Evolutionary conservation across 2,113 vertebrate genomes (phyloP).

Genomic region (Siniperca chuatsi): DNA sequence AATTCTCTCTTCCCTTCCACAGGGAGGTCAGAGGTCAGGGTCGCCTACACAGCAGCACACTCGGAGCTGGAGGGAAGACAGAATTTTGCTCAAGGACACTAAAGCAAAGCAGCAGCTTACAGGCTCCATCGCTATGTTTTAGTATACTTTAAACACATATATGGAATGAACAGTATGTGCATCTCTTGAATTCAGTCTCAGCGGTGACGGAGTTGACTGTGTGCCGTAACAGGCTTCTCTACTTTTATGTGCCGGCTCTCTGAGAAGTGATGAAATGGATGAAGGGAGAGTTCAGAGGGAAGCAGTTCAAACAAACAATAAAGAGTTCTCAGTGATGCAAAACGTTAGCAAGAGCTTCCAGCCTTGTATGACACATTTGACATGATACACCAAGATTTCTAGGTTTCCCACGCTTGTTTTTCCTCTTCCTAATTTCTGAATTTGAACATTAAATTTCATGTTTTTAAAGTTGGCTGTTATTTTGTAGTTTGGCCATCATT

Average conservation of each 20-base stretch:
- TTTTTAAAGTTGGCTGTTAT: background rate
- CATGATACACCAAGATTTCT: background rate
- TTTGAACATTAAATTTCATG: background rate
- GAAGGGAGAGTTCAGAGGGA: conserved; percentile 51
- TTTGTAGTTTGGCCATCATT: background rate
- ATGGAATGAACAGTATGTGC: conserved; percentile 21
- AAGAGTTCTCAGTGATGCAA: conserved; percentile 60
- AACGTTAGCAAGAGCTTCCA: conserved; percentile 41
- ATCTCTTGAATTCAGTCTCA: background rate
- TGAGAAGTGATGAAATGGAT: conserved; percentile 57
- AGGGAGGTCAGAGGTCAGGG: conserved; percentile 46
- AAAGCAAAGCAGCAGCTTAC: background rate
- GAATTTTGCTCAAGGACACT: conserved; percentile 4
- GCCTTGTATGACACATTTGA: background rate
- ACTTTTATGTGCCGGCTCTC: conserved; percentile 38
- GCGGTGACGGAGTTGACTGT: conserved; percentile 24
- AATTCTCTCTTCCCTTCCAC: conserved; percentile 22
- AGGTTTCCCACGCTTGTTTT: background rate
- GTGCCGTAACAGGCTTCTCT: conserved; percentile 28
- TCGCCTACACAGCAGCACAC: background rate
- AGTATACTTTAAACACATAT: background rate
- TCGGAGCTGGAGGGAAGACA: background rate
- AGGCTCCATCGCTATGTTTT: background rate
- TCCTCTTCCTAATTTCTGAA: background rate
- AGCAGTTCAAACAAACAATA: conserved; percentile 55